Base-by-base conservation (phyloP, 2,888 invertebrate species). In the Zygothrica quintamaculata region DNA sequence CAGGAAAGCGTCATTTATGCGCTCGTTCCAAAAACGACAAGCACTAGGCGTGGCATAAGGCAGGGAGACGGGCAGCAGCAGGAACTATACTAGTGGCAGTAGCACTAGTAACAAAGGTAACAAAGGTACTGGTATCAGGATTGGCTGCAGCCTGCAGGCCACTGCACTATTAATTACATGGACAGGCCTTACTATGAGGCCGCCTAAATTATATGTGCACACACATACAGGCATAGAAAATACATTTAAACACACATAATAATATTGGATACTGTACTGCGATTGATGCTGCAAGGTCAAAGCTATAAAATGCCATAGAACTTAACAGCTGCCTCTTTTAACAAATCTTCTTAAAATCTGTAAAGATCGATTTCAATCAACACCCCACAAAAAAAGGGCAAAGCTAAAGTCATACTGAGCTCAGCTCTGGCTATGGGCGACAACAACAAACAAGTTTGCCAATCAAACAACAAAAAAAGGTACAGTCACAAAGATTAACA, bases 1-100 rank as follows among this genome's bases (percentile, higher is more conserved):
- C 81, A 84, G 87, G 87, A 69, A 87, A 84, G 84, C 87, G 87
- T 77, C 81, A 84, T 84, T 80, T 86, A 80, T 66, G 65, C 65
- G 80, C 80, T 80, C 84, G 80, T 80, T 80, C 72, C 60, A 66
- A 84, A 76, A 84, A 42, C 71, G 73, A 80, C 80, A 79, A 84
- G 71, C 77, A 50, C 71, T 66, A 56, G 80, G 86, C 86, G 84
- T 80, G 84, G 77, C 66, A 57, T 25, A 26, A 31, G 43, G 43
- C 37, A 15, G 15, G 13, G 46, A 15, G 13, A 25, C 13, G 11
- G 31, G 33, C 39, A 22, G 8, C 8, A 12, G n/a, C 33, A 42
- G 48, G 9, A 15, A 11, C 15, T 15, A 25, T 22, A 36, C 11
- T 9, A 6, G 18, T 7, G 7, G 8, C 8, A 5, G 13, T 16